Evolutionary conservation across 2,888 invertebrate genomes (phyloP), one percentile per base, ranked within the genome.

Genomic region (Deladenus siricidicola): DNA sequence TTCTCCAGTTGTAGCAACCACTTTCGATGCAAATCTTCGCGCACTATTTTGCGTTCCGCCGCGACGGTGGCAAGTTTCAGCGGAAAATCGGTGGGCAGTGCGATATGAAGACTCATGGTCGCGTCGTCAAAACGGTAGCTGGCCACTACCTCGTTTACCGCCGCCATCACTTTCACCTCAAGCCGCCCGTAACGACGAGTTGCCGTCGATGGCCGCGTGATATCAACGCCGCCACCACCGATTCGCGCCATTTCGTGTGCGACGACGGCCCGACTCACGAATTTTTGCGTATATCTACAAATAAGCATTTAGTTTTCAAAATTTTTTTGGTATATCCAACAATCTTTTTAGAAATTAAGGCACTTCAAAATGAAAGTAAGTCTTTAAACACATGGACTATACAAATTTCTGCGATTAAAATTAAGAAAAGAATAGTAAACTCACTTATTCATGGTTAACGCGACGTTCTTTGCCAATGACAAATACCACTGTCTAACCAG

Each of bases 1-100:
- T 89, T 86, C 60, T 87, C 87, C 56, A 94, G 83, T 80, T 89
- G 89, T 81, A 88, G 85, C 67, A 88, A 83, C 84, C 88, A 87
- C 73, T 86, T 85, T 50, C 86, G 84, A 80, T 88, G 87, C 76
- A 87, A 86, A 0, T 85, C 83, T 4, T 85, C 84, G 24, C 86
- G 86, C n/a, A 85, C 86, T 3, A 83, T 83, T 64, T 87, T 85
- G 17, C 53, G 73, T 86, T 85, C 71, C 79, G 79, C 60, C 60
- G 86, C 85, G 0, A 91, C 87, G 48, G 84, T 85, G 0, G 89
- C 86, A 4, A 85, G 84, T 0, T 86, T 85, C 42, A 94, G 84
- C 1, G 94, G 94, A 84, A 90, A 88, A 81, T 90, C 89, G 26
- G 82, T 79, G 0, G 91, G 87, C 67, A 94, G 82, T 50, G 84